Base-by-base conservation (phyloP, 2,888 invertebrate genomes). In the Leptinotarsa rubiginosa region DNA sequence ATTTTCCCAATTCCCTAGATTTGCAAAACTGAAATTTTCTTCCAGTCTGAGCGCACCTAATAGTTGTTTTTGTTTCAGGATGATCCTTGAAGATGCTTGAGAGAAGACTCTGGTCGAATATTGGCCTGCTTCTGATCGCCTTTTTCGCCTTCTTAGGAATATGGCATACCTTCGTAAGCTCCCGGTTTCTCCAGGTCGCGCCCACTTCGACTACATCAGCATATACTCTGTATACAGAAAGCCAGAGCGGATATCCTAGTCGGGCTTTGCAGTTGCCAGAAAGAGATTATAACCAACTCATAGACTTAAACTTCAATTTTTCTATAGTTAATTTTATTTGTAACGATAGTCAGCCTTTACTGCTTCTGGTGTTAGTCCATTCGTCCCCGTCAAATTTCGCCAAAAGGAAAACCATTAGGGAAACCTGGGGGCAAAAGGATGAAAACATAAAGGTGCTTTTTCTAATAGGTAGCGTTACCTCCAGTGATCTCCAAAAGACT, bases 371-470 rank as follows among this genome's bases (percentile, higher is more conserved):
- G 22, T 90, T 94, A 74, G 88, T 94, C 3, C 92, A 93, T 81
- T 93, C 95, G 0, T 92, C 93, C 0, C 93, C 94, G 0, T 85
- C 81, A 5, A 93, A 96, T 84, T 86, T 87, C 25, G 89, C 89
- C 20, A 92, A 93, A 77, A 89, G 95, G n/a, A 88, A 88, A 68
- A 86, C 91, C 0, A 94, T 96, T 70, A 89, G 95, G 4, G 90
- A 91, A 72, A 94, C 95, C 0, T 95, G 95, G 95, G 95, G 93
- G 0, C 88, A 89, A 16, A 86, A 88, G 1, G 86, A 87, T 0
- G 89, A 90, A 13, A 87, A 89, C 0, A 87, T 92, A 0, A 90
- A 91, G 81, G 85, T 94, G 0, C 86, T 93, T 7, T 96, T 95
- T 85, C 88, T 95, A 74, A 82, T 95, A 10, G 95, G 95, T 1